phyloP scores from a whole-genome alignment of 1,140 invertebrate species.

The Apocrypta bakeri region DNA sequence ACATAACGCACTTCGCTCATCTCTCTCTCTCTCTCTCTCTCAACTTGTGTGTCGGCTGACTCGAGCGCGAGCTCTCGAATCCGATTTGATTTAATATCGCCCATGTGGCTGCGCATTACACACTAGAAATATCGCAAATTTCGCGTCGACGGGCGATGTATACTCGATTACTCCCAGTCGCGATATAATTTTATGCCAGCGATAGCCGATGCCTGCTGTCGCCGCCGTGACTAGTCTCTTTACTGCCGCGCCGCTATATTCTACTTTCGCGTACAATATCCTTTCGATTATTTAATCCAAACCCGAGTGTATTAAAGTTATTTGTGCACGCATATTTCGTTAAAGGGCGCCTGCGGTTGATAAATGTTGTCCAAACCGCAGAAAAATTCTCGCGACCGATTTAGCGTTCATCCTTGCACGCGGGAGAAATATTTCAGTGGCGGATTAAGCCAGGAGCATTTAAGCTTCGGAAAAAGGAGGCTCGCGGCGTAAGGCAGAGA shows the following conservation, averaged over 20 bases:
- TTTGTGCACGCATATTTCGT: no score
- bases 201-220: conserved; percentile 35
- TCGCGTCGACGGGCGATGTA: conserved; percentile 58
- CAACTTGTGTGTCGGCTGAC: conserved; percentile 55
- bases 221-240: conserved; percentile 13
- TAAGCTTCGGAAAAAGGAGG: conserved; percentile 73
- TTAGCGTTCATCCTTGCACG: conserved; percentile 48
- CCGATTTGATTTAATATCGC: conserved; percentile 74
- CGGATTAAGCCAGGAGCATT: conserved; percentile 70
- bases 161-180: conserved; percentile 54
- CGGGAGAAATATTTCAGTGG: conserved; percentile 68
- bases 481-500: conserved; percentile 50
- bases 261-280: no score
- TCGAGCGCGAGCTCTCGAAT: conserved; percentile 68
- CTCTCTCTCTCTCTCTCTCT: neutral
- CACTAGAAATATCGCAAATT: conserved; percentile 72
- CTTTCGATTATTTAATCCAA: no score
- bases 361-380: conserved; percentile 45
- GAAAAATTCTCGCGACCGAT: conserved; percentile 63
- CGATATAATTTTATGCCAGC: conserved; percentile 48
- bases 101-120: conserved; percentile 71
- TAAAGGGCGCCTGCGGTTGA: no score
- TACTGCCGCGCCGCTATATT: no score
- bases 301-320: no score
- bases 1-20: conserved; percentile 4